Evolutionary conservation across 2,797 vertebrate genomes (phyloP), one percentile per base, ranked within the genome.

Genomic region (Typhlichthys subterraneus): DNA sequence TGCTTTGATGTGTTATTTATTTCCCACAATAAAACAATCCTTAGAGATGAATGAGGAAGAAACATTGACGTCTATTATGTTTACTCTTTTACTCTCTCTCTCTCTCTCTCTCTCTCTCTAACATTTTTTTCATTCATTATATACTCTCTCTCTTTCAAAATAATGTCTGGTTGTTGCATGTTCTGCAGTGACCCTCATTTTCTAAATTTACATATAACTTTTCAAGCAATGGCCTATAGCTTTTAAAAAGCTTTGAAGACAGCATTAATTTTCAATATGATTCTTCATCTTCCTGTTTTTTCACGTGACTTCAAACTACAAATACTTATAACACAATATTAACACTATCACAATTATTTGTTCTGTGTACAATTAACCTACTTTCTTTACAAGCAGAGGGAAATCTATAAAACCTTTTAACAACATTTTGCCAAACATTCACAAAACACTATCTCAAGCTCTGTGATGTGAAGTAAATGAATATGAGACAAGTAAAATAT

Each of bases 141-240:
- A 49, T 33, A 48, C 62, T 67, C 72, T 45, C 64, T 65, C 78
- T 73, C 77, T 74, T 81, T 57, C 70, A 82, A 88, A 83, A 72
- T 86, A 83, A 70, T 61, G 77, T 63, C 65, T 79, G 68, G 80
- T 79, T 79, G 78, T 76, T 86, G 38, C 79, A 71, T 77, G 85
- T 82, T 88, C 89, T 85, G 77, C 56, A 53, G 77, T 82, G 83
- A 89, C 87, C 88, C 70, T 83, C 81, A 89, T 89, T 87, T 89
- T 67, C 62, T 62, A 57, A 89, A 90, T 90, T 87, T 59, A 85
- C 85, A 86, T 84, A 87, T 82, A 91, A 87, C 85, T 88, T 90
- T 83, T 85, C 78, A 79, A 79, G 84, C 75, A 86, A 87, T 86
- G 72, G 71, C 65, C 74, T 61, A 29, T 42, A 51, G 66, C 65